phyloP scores from a whole-genome alignment of 1,140 invertebrate species.

The Lasaia peninsularis region DNA sequence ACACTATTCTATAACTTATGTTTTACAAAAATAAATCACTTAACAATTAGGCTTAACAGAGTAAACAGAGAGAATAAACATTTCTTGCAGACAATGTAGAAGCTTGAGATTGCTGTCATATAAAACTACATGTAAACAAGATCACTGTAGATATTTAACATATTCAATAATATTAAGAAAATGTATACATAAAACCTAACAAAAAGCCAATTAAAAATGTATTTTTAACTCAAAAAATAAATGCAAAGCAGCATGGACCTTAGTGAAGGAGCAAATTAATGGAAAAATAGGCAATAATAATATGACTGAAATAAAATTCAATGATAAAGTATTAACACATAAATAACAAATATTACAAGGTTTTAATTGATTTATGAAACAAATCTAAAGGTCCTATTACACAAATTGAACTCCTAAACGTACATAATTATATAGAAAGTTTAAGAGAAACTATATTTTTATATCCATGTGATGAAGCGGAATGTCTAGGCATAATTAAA shows the following conservation, averaged over 20 bases:
- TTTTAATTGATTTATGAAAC: slow-evolving; percentile 16
- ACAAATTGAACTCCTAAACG: too few relatives aligned
- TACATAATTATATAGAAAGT: background rate
- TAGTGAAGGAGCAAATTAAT: slow-evolving; percentile 16
- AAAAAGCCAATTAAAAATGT: slow-evolving; percentile 12
- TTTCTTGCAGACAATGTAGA: slow-evolving; percentile 16
- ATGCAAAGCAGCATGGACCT: slow-evolving; percentile 21
- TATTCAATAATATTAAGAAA: slow-evolving; percentile 27
- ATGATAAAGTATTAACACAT: slow-evolving; percentile 3
- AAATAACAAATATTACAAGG: background rate
- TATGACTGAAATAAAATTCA: slow-evolving; percentile 6
- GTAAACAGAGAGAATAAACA: slow-evolving; percentile 16
- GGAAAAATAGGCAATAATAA: slow-evolving; percentile 1
- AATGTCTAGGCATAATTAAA: background rate
- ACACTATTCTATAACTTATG: slow-evolving; percentile 28
- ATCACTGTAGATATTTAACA: slow-evolving; percentile 18
- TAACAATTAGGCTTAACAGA: background rate
- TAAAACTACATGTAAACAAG: slow-evolving; percentile 13
- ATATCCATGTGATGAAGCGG: background rate
- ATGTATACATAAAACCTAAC: slow-evolving; percentile 23
- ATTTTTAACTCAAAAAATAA: slow-evolving; percentile 19
- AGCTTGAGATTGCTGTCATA: slow-evolving; percentile 14
- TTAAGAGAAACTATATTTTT: slow-evolving; percentile 13
- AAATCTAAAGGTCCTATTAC: background rate
- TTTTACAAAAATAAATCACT: slow-evolving; percentile 24